These are phyloP conservation scores for Athene noctua DNA, from an alignment of 2,113 vertebrate genomes.

Conservation along the genomic window DNA sequence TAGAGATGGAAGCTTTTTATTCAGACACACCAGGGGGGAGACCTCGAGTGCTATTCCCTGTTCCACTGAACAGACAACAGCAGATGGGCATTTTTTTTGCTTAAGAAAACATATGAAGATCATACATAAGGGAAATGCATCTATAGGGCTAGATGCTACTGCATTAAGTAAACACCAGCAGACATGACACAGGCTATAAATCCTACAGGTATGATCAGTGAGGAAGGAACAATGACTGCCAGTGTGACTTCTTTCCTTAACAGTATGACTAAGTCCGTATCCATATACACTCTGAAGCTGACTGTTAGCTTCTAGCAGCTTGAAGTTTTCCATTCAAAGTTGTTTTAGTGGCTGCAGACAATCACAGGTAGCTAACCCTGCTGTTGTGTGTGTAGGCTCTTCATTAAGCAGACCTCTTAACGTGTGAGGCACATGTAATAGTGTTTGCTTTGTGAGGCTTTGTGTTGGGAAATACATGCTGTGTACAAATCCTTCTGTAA, in stretches of 20 bases:
- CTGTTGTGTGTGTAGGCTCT: background rate
- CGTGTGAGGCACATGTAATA: background rate
- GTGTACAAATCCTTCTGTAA: background rate
- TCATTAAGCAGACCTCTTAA: background rate
- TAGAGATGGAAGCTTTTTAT: background rate
- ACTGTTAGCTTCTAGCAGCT: background rate
- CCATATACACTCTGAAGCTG: background rate
- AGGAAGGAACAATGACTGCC: background rate
- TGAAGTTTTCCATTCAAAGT: background rate
- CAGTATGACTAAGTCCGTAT: background rate
- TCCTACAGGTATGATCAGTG: background rate
- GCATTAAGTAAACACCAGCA: background rate
- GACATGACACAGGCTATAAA: background rate
- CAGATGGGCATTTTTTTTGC: background rate
- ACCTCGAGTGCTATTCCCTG: background rate
- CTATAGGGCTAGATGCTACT: background rate
- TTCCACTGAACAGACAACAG: background rate
- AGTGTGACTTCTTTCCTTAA: background rate
- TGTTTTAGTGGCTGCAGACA: background rate
- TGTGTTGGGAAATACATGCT: fast-evolving
- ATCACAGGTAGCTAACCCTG: background rate
- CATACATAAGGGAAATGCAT: background rate
- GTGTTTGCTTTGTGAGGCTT: background rate
- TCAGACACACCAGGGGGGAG: background rate
- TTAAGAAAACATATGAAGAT: background rate